phyloP scores from a whole-genome alignment of 2,797 vertebrate species.

The Platyrinchus mystaceus region DNA sequence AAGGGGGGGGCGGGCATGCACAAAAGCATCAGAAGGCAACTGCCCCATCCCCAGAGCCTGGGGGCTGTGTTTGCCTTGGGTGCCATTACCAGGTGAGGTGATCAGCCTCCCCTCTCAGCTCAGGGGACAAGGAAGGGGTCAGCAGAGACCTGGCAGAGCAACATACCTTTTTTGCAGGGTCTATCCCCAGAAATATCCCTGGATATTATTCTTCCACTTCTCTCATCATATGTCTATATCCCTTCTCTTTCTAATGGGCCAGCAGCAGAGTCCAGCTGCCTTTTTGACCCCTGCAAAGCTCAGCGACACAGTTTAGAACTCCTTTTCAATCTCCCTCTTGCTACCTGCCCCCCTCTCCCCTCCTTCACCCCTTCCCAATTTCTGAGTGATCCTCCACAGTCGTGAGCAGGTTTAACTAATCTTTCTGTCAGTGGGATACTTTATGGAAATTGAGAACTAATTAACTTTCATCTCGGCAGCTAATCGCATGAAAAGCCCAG shows the following conservation, averaged over 20 bases:
- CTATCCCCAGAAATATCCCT: not conserved
- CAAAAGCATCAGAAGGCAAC: accelerated
- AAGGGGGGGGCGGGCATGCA: not conserved
- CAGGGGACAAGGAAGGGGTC: not conserved
- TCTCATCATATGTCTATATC: accelerated
- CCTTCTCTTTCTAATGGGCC: accelerated
- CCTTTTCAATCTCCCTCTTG: not conserved
- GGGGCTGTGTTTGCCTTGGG: not conserved
- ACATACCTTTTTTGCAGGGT: not conserved
- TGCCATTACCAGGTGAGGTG: not conserved
- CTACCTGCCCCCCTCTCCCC: not conserved
- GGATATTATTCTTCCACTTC: not conserved
- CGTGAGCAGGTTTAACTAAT: conserved; percentile 68
- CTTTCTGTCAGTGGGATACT: conserved; percentile 71
- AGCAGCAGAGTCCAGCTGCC: accelerated
- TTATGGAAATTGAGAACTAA: conserved; percentile 76
- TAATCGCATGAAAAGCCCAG: conserved; percentile 61
- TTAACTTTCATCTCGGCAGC: conserved; percentile 71
- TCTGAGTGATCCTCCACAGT: conserved; percentile 17
- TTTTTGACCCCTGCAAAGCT: not conserved
- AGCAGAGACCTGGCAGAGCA: not conserved
- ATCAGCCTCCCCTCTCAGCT: not conserved
- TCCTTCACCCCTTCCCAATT: not conserved
- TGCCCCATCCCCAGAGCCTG: accelerated
- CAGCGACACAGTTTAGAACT: accelerated